Conservation (phyloP, 2,888 invertebrate genomes). For the Lasioglossum zephyrum region DNA sequence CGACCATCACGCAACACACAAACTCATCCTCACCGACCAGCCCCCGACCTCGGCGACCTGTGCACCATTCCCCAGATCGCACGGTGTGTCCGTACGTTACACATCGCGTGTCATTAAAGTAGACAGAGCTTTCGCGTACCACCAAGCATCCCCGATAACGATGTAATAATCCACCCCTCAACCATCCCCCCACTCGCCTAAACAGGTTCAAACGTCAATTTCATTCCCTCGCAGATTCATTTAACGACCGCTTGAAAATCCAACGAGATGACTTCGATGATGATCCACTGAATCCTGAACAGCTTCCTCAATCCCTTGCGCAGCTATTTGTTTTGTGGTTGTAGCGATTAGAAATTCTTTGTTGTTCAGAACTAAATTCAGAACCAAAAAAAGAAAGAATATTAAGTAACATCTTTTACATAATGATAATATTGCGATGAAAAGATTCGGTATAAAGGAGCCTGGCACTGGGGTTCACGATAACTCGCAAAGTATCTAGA, state of each 20-base stretch:
- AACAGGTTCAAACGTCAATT: not conserved
- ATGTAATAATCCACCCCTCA: not conserved
- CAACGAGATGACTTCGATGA: not conserved
- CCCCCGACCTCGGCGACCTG: constrained; percentile 46
- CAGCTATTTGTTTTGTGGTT: too few relatives aligned
- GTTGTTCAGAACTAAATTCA: too few relatives aligned
- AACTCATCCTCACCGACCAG: constrained; percentile 60
- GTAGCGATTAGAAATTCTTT: too few relatives aligned
- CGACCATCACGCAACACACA: constrained; percentile 71
- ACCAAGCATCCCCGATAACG: constrained; percentile 13
- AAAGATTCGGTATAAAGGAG: too few relatives aligned
- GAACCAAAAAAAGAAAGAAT: too few relatives aligned
- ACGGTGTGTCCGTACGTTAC: constrained; percentile 41
- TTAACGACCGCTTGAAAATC: not conserved
- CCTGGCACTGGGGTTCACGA: not conserved
- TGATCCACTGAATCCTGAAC: not conserved
- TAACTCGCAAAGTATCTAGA: not conserved
- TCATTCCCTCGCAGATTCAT: not conserved
- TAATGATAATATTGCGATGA: too few relatives aligned
- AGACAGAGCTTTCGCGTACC: constrained; percentile 25
- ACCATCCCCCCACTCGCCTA: not conserved
- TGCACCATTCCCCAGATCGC: constrained; percentile 55
- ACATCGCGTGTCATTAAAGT: constrained; percentile 46
- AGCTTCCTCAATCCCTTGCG: not conserved
- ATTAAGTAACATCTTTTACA: too few relatives aligned